Base-by-base conservation (phyloP, 2,113 vertebrate species). In the Ctenomys sociabilis region DNA sequence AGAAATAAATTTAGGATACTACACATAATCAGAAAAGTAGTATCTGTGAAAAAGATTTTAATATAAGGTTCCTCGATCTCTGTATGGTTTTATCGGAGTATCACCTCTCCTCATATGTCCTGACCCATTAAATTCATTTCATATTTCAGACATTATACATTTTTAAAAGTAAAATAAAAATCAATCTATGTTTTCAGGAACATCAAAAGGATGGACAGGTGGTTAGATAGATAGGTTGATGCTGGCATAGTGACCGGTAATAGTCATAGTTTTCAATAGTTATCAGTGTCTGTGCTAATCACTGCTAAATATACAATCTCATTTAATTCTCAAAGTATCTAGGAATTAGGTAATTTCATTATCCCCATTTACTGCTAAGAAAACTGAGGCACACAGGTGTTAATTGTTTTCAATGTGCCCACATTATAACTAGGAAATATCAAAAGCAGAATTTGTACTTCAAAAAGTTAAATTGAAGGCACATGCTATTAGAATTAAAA, bases 111-210 rank as follows among this genome's bases (percentile, higher is more conserved):
- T 35, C 45, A 57, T 28, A 93, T 7, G 30, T 0, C 4, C 37
- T 91, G 45, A 30, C 14, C 64, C 91, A 89, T 91, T 84, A 88
- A 70, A 81, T 77, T 85, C 54, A 97, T 43, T 78, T 95, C 28
- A 54, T 93, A 92, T 59, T 95, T 97, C 64, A 81, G 68, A 97
- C 78, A 63, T 63, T 77, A 22, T 64, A 49, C 5, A 88, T 61
- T 85, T 90, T 80, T 61, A 90, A 87, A 78, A 4, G 9, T 21
- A 59, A 45, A 49, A 82, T 92, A 86, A 88, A 70, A n/a, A 96
- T 75, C 57, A 88, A 24, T 82, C 19, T 63, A 63, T 61, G 11
- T 61, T 94, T 13, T 63, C 72, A 91, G 13, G 72, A 97, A 96
- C 32, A 77, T 57, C 77, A 40, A 85, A 57, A 90, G 77, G 54